Base-by-base conservation (phyloP, 1,140 invertebrate species). In the Antheraea mylitta region DNA sequence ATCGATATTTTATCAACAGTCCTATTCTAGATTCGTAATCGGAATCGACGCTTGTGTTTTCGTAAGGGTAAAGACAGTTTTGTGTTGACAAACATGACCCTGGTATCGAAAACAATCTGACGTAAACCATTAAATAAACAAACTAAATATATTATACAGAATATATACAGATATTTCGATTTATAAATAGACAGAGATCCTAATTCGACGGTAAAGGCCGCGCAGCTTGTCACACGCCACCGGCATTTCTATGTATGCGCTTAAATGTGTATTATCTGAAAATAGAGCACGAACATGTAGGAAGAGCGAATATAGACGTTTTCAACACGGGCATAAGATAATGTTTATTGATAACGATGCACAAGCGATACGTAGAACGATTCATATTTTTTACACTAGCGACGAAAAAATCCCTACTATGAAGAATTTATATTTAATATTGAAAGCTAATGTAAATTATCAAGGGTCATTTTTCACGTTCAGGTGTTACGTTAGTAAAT, bases 121-220 rank as follows among this genome's bases (percentile, higher is more conserved):
- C 67, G 67, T 16, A 73, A 69, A 18, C 67, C 71, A 16, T 58
- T 73, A 13, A 73, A 66, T 36, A 64, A 65, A 19, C 71, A 73
- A 73, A 69, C 67, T 11, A 73, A 73, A 70, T 65, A 70, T 60
- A 59, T 73, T 22, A 30, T 73, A 13, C 45, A 62, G 11, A 73
- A 69, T 58, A 69, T 69, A 66, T 66, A 66, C 16, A 68, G 18
- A 69, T 73, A 69, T 63, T 73, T 73, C 64, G 63, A 73, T 61
- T 61, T 64, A 7, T 59, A 73, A 60, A 73, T 71, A 64, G 61
- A 67, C 45, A 67, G 66, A 71, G 70, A 73, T 38, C 59, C 45
- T 37, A 73, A 73, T 38, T 69, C 71, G 5, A 69, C 68, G 10
- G 66, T 70, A n/a, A 67, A 65, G 11, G 68, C 68, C 18, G 42